Percentiles rank a stretch among this genome's conserved stretches.
Conservation (phyloP, 2,797 vertebrate genomes). For the Lagocephalus sceleratus region DNA sequence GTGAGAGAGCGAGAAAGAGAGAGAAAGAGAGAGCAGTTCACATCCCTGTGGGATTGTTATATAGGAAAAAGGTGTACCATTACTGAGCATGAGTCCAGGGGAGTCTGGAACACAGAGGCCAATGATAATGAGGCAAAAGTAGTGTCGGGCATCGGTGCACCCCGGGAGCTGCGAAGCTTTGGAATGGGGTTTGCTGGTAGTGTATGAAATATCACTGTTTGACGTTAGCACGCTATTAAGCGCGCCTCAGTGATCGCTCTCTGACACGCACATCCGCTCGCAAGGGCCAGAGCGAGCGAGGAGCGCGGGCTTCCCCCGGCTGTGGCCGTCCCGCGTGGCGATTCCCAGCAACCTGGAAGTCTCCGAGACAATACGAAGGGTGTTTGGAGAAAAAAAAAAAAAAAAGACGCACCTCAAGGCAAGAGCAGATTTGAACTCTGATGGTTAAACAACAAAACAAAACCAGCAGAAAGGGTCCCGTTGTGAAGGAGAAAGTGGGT, state of each 20-base stretch:
- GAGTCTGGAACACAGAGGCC: not conserved
- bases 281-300: not conserved
- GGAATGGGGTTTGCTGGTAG: not conserved
- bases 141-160: constrained; percentile 1
- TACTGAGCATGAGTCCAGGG: constrained; percentile 6
- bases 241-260: constrained; percentile 6
- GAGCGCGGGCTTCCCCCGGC: not conserved
- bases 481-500: not conserved
- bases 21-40: not conserved
- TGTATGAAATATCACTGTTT: constrained; percentile 2
- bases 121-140: constrained; percentile 21
- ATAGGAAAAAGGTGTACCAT: constrained; percentile 9
- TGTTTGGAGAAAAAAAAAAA: too few species aligned
- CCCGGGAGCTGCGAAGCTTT: not conserved
- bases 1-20: too few species aligned
- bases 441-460: not conserved
- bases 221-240: constrained; percentile 3
- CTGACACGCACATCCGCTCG: not conserved
- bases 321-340: not conserved
- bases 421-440: not conserved
- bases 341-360: not conserved
- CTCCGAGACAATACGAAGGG: not conserved
- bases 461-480: not conserved
- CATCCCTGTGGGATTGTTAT: constrained; percentile 28
- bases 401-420: not conserved